phyloP scores from a whole-genome alignment of 2,888 invertebrate genomes.

The Odontocolon sp. region DNA sequence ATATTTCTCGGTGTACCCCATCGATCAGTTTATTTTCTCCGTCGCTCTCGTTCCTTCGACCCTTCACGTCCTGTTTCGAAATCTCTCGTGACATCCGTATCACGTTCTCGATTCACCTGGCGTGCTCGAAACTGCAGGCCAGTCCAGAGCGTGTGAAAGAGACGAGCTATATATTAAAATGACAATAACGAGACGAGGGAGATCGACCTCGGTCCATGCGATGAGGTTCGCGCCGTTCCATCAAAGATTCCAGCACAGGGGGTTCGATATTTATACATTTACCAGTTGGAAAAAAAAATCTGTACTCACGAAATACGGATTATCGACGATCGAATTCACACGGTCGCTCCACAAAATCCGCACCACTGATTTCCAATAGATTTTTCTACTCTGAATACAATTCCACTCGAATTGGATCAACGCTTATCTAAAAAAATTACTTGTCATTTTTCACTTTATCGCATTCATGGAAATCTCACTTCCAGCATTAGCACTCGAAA shows the following conservation, averaged over 20 bases:
- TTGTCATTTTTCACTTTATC: constrained; percentile 9
- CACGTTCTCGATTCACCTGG: constrained; percentile 52
- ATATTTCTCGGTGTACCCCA: constrained; percentile 20
- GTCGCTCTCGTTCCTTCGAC: constrained; percentile 9
- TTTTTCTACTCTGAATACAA: not conserved
- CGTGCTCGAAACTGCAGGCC: constrained; percentile 10
- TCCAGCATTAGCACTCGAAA: constrained; percentile 9
- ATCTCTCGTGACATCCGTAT: not conserved
- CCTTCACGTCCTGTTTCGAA: constrained; percentile 21
- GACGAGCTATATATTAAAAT: constrained; percentile 49
- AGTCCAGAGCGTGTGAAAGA: constrained; percentile 55
- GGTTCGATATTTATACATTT: constrained; percentile 15
- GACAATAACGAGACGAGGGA: constrained; percentile 49
- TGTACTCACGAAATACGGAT: constrained; percentile 26
- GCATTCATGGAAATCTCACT: constrained; percentile 8
- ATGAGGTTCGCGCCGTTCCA: constrained; percentile 25
- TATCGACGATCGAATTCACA: constrained; percentile 54
- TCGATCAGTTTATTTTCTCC: constrained; percentile 16
- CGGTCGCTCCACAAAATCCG: constrained; percentile 32
- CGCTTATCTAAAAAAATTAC: constrained; percentile 8
- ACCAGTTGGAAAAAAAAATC: not conserved
- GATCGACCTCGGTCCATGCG: constrained; percentile 18
- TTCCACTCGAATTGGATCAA: constrained; percentile 13
- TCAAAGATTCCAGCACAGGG: constrained; percentile 14
- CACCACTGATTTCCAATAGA: constrained; percentile 34